Evolutionary conservation across 2,797 vertebrate genomes (phyloP).

Genomic region (Gymnoscopelus microlampas): DNA sequence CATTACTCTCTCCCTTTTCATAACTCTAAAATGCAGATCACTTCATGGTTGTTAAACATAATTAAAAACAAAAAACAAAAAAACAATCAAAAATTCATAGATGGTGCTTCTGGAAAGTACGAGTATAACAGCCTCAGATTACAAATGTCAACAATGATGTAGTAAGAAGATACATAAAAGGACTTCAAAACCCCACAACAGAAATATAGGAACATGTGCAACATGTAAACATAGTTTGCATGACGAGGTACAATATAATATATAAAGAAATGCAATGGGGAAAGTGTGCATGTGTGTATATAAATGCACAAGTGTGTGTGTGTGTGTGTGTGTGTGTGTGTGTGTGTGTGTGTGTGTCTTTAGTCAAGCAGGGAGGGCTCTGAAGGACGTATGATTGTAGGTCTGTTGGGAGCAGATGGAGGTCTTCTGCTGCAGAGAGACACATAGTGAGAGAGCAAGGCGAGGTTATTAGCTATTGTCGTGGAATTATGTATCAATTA

Average conservation of each 20-base stretch:
- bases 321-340: conserved; percentile 17
- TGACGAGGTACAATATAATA: neutral
- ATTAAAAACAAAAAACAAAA: conserved; percentile 51
- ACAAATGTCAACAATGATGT: conserved; percentile 35
- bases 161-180: conserved; percentile 32
- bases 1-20: conserved; percentile 56
- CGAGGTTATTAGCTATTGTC: conserved; percentile 9
- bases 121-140: conserved; percentile 57
- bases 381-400: conserved; percentile 91
- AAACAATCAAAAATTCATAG: conserved; percentile 53
- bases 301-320: neutral
- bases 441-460: conserved; percentile 40
- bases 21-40: conserved; percentile 25
- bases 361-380: conserved; percentile 94
- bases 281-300: too few relatives aligned
- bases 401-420: conserved; percentile 90
- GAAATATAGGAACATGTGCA: conserved; percentile 37
- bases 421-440: conserved; percentile 90
- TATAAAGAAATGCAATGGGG: neutral
- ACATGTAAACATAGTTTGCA: conserved; percentile 59
- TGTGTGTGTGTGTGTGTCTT: conserved; percentile 38
- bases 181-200: conserved; percentile 21
- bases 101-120: conserved; percentile 39
- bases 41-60: conserved; percentile 18
- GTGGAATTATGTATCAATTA: too few relatives aligned